Percentiles rank a stretch among this genome's conserved stretches.
Conservation (phyloP, 2,113 vertebrate species). For the Strix uralensis region DNA sequence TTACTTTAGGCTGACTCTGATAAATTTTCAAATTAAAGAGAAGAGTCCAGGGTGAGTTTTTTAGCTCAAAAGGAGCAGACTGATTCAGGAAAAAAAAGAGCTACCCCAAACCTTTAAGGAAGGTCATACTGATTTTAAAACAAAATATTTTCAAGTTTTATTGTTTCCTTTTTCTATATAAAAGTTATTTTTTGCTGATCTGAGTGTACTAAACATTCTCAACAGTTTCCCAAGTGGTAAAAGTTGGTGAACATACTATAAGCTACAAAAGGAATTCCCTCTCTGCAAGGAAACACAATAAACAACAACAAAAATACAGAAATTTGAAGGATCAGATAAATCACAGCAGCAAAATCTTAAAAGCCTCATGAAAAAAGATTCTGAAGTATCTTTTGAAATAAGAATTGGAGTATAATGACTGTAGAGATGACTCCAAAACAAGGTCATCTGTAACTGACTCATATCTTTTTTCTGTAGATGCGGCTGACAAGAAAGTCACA, state of each 20-base stretch:
- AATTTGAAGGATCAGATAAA: background rate
- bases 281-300: background rate
- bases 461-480: background rate
- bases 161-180: background rate
- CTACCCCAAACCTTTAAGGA: background rate
- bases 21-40: background rate
- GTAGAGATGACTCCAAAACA: background rate
- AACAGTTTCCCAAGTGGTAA: background rate
- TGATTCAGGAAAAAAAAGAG: background rate
- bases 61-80: background rate
- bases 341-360: background rate
- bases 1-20: background rate
- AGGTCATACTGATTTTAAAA: background rate
- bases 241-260: background rate
- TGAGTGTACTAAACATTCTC: background rate
- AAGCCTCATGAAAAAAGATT: background rate
- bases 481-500: background rate
- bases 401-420: background rate
- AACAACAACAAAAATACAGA: background rate
- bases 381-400: slow-evolving; percentile 7
- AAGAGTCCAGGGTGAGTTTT: background rate
- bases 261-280: background rate
- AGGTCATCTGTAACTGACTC: background rate
- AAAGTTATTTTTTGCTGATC: background rate
- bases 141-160: background rate